phyloP scores from a whole-genome alignment of 2,797 vertebrate genomes.

The Cygnus olor region DNA sequence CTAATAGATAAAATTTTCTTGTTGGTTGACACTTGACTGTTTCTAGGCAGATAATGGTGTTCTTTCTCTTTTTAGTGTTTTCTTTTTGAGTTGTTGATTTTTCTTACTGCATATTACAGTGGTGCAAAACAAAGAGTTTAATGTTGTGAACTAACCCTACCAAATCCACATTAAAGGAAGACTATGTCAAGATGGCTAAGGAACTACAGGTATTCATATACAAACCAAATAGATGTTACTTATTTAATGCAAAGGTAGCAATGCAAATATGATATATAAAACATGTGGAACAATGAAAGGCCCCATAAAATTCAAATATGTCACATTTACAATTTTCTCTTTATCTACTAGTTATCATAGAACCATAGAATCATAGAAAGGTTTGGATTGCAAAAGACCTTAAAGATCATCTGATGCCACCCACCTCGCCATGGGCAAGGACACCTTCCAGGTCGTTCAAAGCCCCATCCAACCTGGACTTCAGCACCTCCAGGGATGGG shows the following conservation, averaged over 20 bases:
- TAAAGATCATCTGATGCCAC: too few relatives aligned
- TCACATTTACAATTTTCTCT: neutral
- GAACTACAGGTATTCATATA: neutral
- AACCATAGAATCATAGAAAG: too few relatives aligned
- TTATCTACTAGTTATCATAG: neutral
- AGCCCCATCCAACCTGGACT: too few relatives aligned
- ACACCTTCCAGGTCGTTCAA: too few relatives aligned
- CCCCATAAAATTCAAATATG: neutral
- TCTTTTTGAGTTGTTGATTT: neutral
- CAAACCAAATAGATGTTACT: neutral
- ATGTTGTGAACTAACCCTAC: neutral
- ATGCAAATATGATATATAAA: neutral
- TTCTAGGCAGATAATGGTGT: neutral
- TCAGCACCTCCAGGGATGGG: too few relatives aligned
- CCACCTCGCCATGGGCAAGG: too few relatives aligned
- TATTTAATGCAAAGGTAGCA: neutral
- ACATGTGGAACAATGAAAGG: neutral
- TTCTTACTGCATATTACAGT: neutral
- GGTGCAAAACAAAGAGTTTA: neutral
- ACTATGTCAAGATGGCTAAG: neutral
- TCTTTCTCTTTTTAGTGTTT: neutral
- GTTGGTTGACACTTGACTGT: neutral
- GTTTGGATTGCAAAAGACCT: too few relatives aligned
- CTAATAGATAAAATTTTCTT: neutral
- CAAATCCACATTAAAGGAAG: neutral